Evolutionary conservation across 2,113 vertebrate genomes (phyloP).

Genomic region (Ancistrus triradiatus): DNA sequence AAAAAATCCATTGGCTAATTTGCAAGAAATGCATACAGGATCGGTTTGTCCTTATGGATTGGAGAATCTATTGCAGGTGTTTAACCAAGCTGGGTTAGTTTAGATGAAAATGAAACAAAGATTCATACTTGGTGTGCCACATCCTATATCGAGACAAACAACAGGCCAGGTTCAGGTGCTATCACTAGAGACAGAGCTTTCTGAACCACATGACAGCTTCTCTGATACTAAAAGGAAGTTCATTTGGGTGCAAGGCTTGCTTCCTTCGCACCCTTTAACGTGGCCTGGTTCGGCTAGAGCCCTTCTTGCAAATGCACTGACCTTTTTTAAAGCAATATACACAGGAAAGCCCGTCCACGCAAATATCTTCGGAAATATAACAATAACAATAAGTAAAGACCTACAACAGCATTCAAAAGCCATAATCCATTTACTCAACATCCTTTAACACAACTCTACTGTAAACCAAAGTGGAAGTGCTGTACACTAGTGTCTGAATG

Average conservation of each 20-base stretch:
- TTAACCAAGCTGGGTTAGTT: slow-evolving; percentile 3
- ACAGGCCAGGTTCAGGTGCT: slow-evolving; percentile 16
- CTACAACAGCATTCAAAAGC: slow-evolving; percentile 36
- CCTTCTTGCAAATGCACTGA: slow-evolving; percentile 1
- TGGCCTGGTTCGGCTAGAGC: background rate
- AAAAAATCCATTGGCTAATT: too few relatives aligned
- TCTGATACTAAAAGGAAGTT: slow-evolving; percentile 15
- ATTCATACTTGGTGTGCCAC: slow-evolving; percentile 20
- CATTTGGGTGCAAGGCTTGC: background rate
- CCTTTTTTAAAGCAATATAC: slow-evolving; percentile 29
- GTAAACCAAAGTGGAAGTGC: slow-evolving; percentile 56
- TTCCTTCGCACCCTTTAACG: background rate
- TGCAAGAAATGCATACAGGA: background rate
- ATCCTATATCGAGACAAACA: slow-evolving; percentile 17
- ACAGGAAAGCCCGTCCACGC: slow-evolving; percentile 45
- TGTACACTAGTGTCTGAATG: slow-evolving; percentile 65
- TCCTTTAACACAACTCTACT: slow-evolving; percentile 41
- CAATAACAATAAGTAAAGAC: slow-evolving; percentile 31
- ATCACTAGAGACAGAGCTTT: background rate
- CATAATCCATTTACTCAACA: slow-evolving; percentile 35
- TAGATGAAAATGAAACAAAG: slow-evolving; percentile 19
- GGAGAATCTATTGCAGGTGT: background rate
- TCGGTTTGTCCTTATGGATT: background rate
- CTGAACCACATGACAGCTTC: slow-evolving; percentile 18
- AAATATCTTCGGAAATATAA: slow-evolving; percentile 32